Base-by-base conservation (phyloP, 2,888 invertebrate genomes). In the Callyntrura sp. region DNA sequence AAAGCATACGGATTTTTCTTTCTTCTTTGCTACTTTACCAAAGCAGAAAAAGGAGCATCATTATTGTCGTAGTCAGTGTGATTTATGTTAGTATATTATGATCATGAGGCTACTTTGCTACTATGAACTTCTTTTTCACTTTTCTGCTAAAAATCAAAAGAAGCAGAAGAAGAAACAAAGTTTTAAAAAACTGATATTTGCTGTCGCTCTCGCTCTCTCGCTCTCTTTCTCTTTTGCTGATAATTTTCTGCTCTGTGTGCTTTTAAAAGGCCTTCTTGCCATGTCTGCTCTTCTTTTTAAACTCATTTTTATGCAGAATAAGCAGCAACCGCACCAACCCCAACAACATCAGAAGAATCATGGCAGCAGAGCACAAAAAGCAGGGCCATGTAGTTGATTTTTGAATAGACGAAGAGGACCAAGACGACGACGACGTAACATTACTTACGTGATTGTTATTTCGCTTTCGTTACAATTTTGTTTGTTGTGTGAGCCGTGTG, bases 281-380 rank as follows among this genome's bases (percentile, higher is more conserved):
- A n/a, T 48, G 8, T 23, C 23, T 73, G 51, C 76, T 55, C 51
- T 48, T 76, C 76, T 76, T 76, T 68, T 76, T 48, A 51, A 51
- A 55, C 51, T 76, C 25, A 76, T 76, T 68, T 60, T 76, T 76
- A 76, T 76, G 76, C 76, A 76, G 51, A 76, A 76, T 48, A 23
- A 76, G 76, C 25, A 23, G 6, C 73, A 65, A n/a, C 65, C 12
- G n/a, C 35, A 35, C 35, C 35, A 35, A 35, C 35, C 35, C 35
- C 35, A 35, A 35, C 2, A 35, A 6, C 35, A 35, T 35, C 35
- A 35, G 35, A 35, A 35, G 35, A 35, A 35, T 6, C 35, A 35
- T 35, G 35, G 35, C 35, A 35, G 35, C 35, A 2, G 35, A 2
- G 35, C 6, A 35, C 35, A 35, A 35, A 35, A 51, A 51, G n/a